Base-by-base conservation (phyloP, 2,888 invertebrate genomes). In the Trissonchulus sp. region DNA sequence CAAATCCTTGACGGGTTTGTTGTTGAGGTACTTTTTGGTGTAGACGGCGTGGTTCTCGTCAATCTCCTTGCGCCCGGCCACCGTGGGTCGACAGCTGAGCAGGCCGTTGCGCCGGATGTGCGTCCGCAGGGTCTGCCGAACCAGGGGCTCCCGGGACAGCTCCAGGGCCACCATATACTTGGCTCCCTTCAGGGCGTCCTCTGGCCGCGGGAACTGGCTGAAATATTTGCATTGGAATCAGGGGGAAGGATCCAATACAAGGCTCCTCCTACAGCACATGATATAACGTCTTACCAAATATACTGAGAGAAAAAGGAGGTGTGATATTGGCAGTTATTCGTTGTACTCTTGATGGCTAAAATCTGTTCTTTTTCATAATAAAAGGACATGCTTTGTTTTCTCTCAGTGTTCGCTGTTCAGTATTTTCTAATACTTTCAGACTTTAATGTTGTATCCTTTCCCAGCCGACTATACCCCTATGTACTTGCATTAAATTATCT, bases 151-250 rank as follows among this genome's bases (percentile, higher is more conserved):
- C 73, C 93, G 89, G 0, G 95, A 92, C 74, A 99, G 87, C 85
- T 98, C 97, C 78, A 92, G 90, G 0, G 97, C 94, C 34, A 97
- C 93, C 91, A 99, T 94, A 86, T 92, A 93, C 81, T 93, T 92
- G 0, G 92, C 93, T 1, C 94, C 97, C 81, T 92, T 91, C 65
- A 99, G 84, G 23, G 93, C 93, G 83, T 94, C 94, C 1, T 93
- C 91, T 0, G 90, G 87, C 0, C 90, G 89, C 77, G 88, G 85
- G 82, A 92, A 91, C 82, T 90, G 89, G 77, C 77, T 78, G 69
- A 2, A 73, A 62, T 1, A 28, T n/a, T n/a, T n/a, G n/a, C n/a
- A n/a, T n/a, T n/a, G n/a, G n/a, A n/a, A n/a, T n/a, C 78, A 31
- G 18, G 18, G 8, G 8, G 68, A 31, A 65, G 15, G 18, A 18